Percentiles rank a stretch among this genome's conserved stretches.
These are phyloP conservation scores for Drosophila grimshawi DNA, from an alignment of 1,140 invertebrate species.

Conservation along the genomic window DNA sequence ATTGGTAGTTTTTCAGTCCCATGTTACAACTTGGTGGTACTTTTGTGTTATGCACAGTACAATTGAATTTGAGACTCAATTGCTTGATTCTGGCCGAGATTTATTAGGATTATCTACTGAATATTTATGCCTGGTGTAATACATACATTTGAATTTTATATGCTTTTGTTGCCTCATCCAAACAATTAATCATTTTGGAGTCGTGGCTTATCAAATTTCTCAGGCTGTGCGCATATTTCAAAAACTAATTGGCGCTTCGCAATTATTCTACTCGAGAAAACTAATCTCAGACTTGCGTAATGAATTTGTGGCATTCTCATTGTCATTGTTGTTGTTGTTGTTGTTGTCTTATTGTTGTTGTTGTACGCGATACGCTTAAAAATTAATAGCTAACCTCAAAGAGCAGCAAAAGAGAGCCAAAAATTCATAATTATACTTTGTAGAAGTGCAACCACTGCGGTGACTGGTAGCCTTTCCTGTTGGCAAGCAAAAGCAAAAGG, in stretches of 20 bases:
- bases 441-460: conserved; percentile 27
- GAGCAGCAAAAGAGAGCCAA: conserved; percentile 33
- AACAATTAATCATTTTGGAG: conserved; percentile 12
- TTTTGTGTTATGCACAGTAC: too few species aligned
- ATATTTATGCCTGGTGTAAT: background rate
- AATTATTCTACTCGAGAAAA: conserved; percentile 49
- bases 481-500: background rate
- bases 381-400: conserved; percentile 71
- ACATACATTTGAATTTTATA: background rate
- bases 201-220: conserved; percentile 36
- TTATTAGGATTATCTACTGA: background rate
- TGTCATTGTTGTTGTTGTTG: background rate
- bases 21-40: too few species aligned
- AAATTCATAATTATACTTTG: conserved; percentile 68
- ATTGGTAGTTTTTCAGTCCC: too few species aligned
- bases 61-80: too few species aligned
- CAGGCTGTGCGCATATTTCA: conserved; percentile 31
- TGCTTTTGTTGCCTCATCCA: too few species aligned
- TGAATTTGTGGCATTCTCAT: conserved; percentile 45
- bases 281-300: conserved; percentile 69
- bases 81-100: too few species aligned
- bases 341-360: background rate
- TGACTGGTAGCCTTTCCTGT: too few species aligned
- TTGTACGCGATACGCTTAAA: conserved; percentile 60
- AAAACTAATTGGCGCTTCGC: conserved; percentile 41